Percentiles rank a stretch among this genome's conserved stretches.
These are phyloP conservation scores for Anthopleura xanthogrammica DNA, from an alignment of 92 coral and sea anemone genomes.

Conservation along the genomic window DNA sequence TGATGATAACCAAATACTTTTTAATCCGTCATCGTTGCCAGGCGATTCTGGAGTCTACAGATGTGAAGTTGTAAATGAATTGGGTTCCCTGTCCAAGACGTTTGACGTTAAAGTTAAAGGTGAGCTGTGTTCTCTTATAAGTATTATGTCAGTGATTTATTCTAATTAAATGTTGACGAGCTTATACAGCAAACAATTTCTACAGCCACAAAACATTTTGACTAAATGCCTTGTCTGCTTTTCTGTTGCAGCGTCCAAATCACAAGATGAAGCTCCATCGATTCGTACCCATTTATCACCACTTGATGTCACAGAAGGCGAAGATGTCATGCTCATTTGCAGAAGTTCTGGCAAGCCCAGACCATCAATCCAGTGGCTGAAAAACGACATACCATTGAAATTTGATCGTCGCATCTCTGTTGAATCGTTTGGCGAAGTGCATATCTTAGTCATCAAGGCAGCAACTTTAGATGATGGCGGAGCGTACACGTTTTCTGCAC, in stretches of 20 bases:
- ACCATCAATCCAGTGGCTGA: constrained; percentile 82
- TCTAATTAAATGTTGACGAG: too few relatives aligned
- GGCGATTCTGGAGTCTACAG: constrained; percentile 84
- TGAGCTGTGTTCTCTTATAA: constrained; percentile 5
- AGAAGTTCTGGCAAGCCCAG: constrained; percentile 66
- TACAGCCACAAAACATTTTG: not conserved
- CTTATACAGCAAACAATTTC: too few relatives aligned
- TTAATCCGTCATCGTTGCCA: constrained; percentile 57
- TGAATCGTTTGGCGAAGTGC: constrained; percentile 53
- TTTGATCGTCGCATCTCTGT: constrained; percentile 47
- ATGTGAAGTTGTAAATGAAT: constrained; percentile 77
- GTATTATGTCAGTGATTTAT: too few relatives aligned
- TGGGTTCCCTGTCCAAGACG: constrained; percentile 71
- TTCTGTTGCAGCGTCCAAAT: constrained; percentile 19
- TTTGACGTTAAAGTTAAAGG: constrained; percentile 85
- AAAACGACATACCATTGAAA: constrained; percentile 58
- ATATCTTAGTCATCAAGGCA: constrained; percentile 48
- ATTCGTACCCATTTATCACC: constrained; percentile 57
- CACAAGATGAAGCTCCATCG: constrained; percentile 51
- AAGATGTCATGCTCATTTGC: constrained; percentile 49
- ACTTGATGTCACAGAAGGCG: constrained; percentile 55
- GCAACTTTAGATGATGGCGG: constrained; percentile 70
- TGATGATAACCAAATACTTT: constrained; percentile 67
- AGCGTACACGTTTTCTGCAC: constrained; percentile 60
- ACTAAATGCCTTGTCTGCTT: not conserved